Conservation (phyloP, 1,140 invertebrate genomes). For the Dolichoris vasculosae region DNA sequence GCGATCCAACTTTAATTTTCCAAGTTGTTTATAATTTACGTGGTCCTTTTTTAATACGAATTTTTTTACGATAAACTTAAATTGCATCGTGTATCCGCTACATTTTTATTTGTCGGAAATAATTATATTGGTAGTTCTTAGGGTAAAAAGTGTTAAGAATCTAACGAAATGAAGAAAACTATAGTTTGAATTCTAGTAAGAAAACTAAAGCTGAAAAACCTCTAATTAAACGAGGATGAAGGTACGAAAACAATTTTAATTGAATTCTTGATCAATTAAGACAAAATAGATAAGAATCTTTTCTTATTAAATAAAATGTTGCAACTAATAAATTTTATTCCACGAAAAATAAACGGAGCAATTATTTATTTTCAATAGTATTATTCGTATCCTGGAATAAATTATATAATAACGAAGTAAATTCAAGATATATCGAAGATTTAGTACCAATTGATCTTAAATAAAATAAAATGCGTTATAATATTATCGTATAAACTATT, state of each 20-base stretch:
- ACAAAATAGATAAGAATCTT: neutral
- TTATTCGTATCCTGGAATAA: neutral
- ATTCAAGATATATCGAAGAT: no score
- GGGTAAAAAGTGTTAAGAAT: neutral
- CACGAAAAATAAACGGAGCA: neutral
- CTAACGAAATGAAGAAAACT: neutral
- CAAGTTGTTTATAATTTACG: no score
- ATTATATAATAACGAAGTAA: no score
- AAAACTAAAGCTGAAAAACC: neutral
- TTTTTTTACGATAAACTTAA: no score
- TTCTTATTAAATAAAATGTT: neutral
- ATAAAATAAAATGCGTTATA: no score
- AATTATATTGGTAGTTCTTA: neutral
- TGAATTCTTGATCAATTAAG: constrained; percentile 8
- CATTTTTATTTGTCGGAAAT: no score
- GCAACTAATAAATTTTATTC: neutral
- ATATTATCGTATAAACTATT: no score
- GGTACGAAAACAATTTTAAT: constrained; percentile 7
- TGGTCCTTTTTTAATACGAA: no score
- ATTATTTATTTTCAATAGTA: neutral
- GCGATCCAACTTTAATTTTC: no score
- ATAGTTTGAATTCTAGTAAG: neutral
- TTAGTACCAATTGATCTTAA: no score
- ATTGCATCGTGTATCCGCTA: no score
- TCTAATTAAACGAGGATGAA: neutral